Evolutionary conservation across 1,140 invertebrate species (phyloP), one percentile per base, ranked within the genome.

Genomic region (Drosophila saltans): DNA sequence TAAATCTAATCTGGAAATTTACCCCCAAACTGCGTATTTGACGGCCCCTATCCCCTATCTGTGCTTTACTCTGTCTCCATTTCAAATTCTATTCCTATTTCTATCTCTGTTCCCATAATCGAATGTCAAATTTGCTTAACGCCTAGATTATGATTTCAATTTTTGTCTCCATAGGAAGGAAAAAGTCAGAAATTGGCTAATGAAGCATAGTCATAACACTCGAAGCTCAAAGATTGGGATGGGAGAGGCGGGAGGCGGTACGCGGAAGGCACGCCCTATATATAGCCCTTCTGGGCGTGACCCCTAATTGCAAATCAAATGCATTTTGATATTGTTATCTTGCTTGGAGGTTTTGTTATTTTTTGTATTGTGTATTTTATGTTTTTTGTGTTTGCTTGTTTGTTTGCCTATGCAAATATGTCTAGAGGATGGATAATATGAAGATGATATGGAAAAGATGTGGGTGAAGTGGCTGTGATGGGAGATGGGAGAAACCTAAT

Each of bases 401-500:
- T 48, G 45, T 52, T 52, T 52, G 45, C 45, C 45, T 52, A 52
- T 52, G 45, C 45, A 52, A 52, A 52, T 52, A 52, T 52, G 8
- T 52, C 45, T 26, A 16, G 21, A 52, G 45, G 45, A 36, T 43
- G 10, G 16, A 21, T 16, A 58, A 45, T 9, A 26, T 3, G 26
- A 16, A 2, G 36, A 21, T 2, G 1, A 21, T 6, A 24, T 39
- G n/a, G n/a, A 62, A 9, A 28, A 30, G 21, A 33, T 5, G 64
- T 16, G 26, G 8, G 8, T 16, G 7, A 10, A 39, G 4, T 1
- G 8, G 33, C 3, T 36, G 6, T 7, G 6, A 36, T 7, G 3
- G 33, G 2, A 33, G 3, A 28, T 36, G 16, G 4, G 30, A n/a
- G 11, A 5, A 52, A 60, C 40, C 69, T 79, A 86, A 85, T 81